Conservation (phyloP, 2,888 invertebrate genomes). For the Hecatera dysodea region DNA sequence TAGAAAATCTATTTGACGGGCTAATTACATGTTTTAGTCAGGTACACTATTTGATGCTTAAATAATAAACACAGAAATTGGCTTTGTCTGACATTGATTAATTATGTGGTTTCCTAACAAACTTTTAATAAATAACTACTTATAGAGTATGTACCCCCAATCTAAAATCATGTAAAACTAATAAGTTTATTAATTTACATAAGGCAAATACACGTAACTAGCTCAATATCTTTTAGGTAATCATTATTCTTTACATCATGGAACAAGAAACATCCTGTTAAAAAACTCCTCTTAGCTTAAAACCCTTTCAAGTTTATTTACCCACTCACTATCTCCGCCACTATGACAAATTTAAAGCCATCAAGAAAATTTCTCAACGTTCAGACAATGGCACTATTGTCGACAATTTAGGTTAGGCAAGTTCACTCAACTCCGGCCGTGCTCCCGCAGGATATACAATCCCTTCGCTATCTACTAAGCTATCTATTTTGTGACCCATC, state of each 20-base stretch:
- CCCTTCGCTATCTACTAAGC: constrained; percentile 72
- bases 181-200: neutral
- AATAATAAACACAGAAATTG: neutral
- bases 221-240: neutral
- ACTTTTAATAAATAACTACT: too few relatives aligned
- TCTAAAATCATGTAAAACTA: neutral
- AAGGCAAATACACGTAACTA: neutral
- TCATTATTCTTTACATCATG: neutral
- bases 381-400: constrained; percentile 85
- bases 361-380: constrained; percentile 79
- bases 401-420: constrained; percentile 86
- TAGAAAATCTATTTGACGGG: too few relatives aligned
- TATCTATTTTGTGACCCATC: constrained; percentile 47
- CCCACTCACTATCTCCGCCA: constrained; percentile 73
- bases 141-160: too few relatives aligned
- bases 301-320: constrained; percentile 61
- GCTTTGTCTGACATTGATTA: neutral
- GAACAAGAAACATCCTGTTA: constrained; percentile 27
- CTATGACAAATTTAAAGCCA: constrained; percentile 73
- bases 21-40: too few relatives aligned
- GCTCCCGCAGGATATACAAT: constrained; percentile 86
- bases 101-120: neutral
- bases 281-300: constrained; percentile 35
- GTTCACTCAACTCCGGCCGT: constrained; percentile 87
- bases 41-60: neutral